Evolutionary conservation across 2,797 vertebrate genomes (phyloP).

Genomic region (Peromyscus attwateri): DNA sequence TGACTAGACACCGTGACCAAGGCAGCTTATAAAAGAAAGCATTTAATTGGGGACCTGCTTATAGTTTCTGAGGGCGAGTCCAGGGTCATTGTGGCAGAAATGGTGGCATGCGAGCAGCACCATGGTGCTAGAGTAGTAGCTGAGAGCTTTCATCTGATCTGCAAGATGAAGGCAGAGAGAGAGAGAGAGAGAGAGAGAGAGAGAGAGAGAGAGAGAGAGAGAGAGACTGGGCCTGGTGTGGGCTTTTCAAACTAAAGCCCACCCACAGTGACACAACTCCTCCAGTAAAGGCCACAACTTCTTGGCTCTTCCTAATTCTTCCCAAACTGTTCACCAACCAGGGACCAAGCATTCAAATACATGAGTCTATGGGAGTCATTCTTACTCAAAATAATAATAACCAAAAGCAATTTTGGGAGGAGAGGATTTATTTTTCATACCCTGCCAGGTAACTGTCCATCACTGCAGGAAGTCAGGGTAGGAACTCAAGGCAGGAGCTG

Average conservation of each 20-base stretch:
- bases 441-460: neutral
- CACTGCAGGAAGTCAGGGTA: neutral
- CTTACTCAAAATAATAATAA: neutral
- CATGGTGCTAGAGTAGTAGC: neutral
- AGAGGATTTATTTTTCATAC: neutral
- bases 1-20: neutral
- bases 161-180: neutral
- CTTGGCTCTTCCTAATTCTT: neutral
- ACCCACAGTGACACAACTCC: neutral
- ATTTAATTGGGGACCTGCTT: neutral
- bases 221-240: neutral
- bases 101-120: neutral
- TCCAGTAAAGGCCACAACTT: neutral
- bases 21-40: neutral
- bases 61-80: neutral
- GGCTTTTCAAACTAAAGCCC: neutral
- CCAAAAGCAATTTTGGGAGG: neutral
- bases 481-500: neutral
- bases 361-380: neutral
- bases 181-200: neutral
- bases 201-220: neutral
- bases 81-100: neutral
- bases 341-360: neutral
- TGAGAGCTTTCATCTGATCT: neutral
- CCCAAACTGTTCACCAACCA: neutral